phyloP scores from a whole-genome alignment of 2,113 vertebrate species.

The Callopanchax toddi region DNA sequence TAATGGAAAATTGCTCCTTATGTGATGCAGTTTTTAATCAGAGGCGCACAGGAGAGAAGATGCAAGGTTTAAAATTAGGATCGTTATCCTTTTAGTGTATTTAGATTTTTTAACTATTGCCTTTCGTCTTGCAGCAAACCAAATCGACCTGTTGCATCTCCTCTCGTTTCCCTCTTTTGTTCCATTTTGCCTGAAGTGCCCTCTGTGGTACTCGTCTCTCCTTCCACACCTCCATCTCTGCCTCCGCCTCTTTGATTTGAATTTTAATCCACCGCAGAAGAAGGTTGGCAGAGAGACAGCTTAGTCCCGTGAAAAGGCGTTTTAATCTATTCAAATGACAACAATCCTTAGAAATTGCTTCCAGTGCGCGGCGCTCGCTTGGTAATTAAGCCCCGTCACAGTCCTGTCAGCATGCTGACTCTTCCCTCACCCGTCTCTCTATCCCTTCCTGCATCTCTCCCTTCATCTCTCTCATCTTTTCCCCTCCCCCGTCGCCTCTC shows the following conservation, averaged over 20 bases:
- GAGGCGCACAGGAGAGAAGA: too few species aligned
- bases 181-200: slow-evolving; percentile 8
- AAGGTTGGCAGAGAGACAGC: slow-evolving; percentile 57
- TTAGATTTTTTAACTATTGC: slow-evolving; percentile 9
- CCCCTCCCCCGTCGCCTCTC: slow-evolving; percentile 37
- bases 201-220: slow-evolving; percentile 9
- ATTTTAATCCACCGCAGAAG: slow-evolving; percentile 66
- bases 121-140: slow-evolving; percentile 10
- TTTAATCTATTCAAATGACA: slow-evolving; percentile 80
- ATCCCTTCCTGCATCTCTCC: slow-evolving; percentile 17
- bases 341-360: slow-evolving; percentile 72
- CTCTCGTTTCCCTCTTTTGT: background rate
- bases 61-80: background rate
- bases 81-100: slow-evolving; percentile 14
- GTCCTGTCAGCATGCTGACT: slow-evolving; percentile 62
- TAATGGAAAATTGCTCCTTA: too few species aligned
- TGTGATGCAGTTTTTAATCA: too few species aligned
- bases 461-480: slow-evolving; percentile 44
- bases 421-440: slow-evolving; percentile 10
- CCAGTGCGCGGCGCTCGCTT: slow-evolving; percentile 39
- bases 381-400: slow-evolving; percentile 80
- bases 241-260: slow-evolving; percentile 35
- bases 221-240: slow-evolving; percentile 20
- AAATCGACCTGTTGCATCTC: background rate
- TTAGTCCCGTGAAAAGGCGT: slow-evolving; percentile 64